Conservation (phyloP, 2,113 vertebrate species). For the Trogon melanurus region DNA sequence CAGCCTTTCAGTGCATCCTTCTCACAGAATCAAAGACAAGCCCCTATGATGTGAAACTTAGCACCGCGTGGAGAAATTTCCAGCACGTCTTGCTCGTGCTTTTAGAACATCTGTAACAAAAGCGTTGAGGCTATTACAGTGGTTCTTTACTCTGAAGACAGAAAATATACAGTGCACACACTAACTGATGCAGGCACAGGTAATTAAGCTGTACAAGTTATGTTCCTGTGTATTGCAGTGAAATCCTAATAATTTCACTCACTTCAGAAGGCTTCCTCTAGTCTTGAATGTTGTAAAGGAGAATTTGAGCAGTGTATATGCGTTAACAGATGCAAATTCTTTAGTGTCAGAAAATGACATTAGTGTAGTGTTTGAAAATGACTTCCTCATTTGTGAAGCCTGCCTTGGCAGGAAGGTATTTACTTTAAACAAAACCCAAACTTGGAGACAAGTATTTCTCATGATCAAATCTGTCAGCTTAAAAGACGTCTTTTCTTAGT, state of each 20-base stretch:
- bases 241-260: neutral
- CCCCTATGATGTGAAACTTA: neutral
- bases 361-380: neutral
- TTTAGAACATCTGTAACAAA: neutral
- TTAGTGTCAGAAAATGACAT: neutral
- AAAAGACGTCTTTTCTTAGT: constrained; percentile 28
- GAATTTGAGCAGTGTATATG: neutral
- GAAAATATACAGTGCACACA: neutral
- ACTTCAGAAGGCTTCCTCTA: neutral
- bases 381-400: constrained; percentile 34
- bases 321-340: neutral
- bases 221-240: neutral
- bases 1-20: neutral
- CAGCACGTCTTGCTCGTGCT: neutral
- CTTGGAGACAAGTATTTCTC: neutral
- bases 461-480: constrained; percentile 31
- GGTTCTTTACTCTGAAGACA: neutral
- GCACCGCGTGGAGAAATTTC: neutral
- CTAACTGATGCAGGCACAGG: neutral
- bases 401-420: constrained; percentile 23
- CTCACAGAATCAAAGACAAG: neutral
- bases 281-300: neutral
- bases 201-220: neutral
- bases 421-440: constrained; percentile 51
- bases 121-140: neutral